Base-by-base conservation (phyloP, 1,140 invertebrate species). In the Lutraria rhynchaena region DNA sequence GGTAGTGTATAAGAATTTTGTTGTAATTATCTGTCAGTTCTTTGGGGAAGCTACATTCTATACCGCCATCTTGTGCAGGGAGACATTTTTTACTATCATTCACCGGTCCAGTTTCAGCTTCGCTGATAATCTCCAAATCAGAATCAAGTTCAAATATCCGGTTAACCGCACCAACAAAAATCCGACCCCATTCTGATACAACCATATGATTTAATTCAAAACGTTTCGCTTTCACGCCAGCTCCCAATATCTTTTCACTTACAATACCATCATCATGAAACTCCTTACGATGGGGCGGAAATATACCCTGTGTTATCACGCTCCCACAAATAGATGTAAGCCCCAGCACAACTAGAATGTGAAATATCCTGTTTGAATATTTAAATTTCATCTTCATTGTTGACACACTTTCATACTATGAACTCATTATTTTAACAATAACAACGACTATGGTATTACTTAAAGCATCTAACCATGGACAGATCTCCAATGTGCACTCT, bases 151-250 rank as follows among this genome's bases (percentile, higher is more conserved):
- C 97, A 92, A 97, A 99, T 55, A 99, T 94, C 67, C 95, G 94
- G 93, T 99, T 99, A 13, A 98, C 96, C 57, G 96, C 98, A 61
- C 98, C 98, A 60, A 99, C 95, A 93, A 97, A 99, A 15, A 99
- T 94, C 51, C 97, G 94, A 41, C 97, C 97, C 17, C 97, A 63
- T 60, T 81, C 77, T 97, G 92, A 97, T 75, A 99, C 95, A 41
- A 97, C 96, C 82, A 99, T 93, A 92, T 98, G 97, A 92, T 98
- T 92, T 77, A 94, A 71, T 63, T 83, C 76, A 49, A 80, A 80
- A 53, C 31, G 31, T 19, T 49, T 3, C 13, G 76, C 76, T 55
- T 24, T 69, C 2, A 80, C 76, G 11, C 65, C 76, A 29, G 17
- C 29, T 44, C 76, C 76, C 35, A 80, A 70, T 46, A 58, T 60